These are phyloP conservation scores for Tipula confusa DNA, from an alignment of 2,888 invertebrate species.

Conservation along the genomic window DNA sequence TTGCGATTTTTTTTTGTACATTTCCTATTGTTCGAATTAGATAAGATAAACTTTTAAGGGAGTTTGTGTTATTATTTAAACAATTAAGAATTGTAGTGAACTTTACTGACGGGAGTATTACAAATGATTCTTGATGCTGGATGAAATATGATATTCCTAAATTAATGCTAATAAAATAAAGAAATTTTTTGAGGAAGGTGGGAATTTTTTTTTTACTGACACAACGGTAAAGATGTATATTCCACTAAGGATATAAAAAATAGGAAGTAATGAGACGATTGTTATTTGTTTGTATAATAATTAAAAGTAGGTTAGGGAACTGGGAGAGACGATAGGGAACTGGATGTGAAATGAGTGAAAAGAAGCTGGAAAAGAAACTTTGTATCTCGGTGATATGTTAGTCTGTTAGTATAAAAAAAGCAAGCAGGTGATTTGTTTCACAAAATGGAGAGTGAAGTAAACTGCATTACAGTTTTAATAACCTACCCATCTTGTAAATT, in stretches of 20 bases:
- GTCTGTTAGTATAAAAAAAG: too few relatives aligned
- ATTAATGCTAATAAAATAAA: background rate
- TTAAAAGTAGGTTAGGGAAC: too few relatives aligned
- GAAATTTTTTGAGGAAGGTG: background rate
- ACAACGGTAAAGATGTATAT: background rate
- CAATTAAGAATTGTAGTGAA: background rate
- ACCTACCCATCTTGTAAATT: too few relatives aligned
- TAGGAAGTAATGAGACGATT: background rate
- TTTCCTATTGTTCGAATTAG: background rate
- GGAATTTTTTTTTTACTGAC: background rate
- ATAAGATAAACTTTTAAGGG: background rate
- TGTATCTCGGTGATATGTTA: too few relatives aligned
- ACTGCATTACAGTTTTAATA: too few relatives aligned
- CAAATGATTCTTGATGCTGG: background rate
- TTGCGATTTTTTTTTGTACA: background rate
- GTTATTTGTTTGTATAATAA: too few relatives aligned
- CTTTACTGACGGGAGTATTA: background rate
- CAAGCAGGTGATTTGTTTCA: too few relatives aligned
- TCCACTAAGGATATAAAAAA: background rate
- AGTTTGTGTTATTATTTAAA: background rate
- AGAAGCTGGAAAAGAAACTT: too few relatives aligned
- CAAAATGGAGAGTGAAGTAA: too few relatives aligned
- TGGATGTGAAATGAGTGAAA: too few relatives aligned
- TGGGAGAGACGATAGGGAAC: too few relatives aligned
- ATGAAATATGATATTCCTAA: background rate